phyloP scores from a whole-genome alignment of 2,113 vertebrate genomes.

The Hiodon alosoides region DNA sequence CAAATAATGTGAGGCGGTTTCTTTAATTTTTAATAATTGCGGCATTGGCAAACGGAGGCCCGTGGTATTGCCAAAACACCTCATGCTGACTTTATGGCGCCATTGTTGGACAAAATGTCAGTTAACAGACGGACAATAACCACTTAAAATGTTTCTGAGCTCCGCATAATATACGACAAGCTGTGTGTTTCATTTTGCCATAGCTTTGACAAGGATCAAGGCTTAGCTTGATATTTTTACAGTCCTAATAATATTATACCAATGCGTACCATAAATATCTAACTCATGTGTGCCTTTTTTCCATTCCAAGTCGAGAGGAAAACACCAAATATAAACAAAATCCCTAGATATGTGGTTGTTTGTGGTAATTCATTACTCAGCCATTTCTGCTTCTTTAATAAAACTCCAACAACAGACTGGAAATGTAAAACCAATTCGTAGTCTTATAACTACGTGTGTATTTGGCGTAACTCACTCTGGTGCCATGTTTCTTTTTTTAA shows the following conservation, averaged over 20 bases:
- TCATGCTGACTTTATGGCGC: constrained; percentile 20
- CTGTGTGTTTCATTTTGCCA: not conserved
- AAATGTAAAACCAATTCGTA: too few species aligned
- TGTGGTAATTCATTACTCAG: not conserved
- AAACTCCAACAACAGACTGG: too few species aligned
- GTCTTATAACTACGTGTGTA: too few species aligned
- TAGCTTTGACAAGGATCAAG: not conserved
- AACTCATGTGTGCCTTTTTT: not conserved
- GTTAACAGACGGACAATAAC: constrained; percentile 23
- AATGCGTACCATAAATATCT: not conserved
- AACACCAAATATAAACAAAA: not conserved
- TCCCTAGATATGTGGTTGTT: not conserved
- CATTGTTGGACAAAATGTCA: constrained; percentile 20
- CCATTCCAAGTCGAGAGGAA: not conserved
- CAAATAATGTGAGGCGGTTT: constrained; percentile 25
- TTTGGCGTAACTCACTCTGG: too few species aligned
- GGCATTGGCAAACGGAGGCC: constrained; percentile 16
- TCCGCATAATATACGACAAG: not conserved
- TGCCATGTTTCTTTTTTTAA: too few species aligned
- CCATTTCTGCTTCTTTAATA: too few species aligned
- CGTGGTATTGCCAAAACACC: constrained; percentile 18
- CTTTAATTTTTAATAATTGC: constrained; percentile 28
- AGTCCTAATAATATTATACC: not conserved
- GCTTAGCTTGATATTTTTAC: not conserved
- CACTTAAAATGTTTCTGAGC: constrained; percentile 23